Evolutionary conservation across 2,113 vertebrate species (phyloP), one percentile per base, ranked within the genome.

Genomic region (Mormyrus iriodes): DNA sequence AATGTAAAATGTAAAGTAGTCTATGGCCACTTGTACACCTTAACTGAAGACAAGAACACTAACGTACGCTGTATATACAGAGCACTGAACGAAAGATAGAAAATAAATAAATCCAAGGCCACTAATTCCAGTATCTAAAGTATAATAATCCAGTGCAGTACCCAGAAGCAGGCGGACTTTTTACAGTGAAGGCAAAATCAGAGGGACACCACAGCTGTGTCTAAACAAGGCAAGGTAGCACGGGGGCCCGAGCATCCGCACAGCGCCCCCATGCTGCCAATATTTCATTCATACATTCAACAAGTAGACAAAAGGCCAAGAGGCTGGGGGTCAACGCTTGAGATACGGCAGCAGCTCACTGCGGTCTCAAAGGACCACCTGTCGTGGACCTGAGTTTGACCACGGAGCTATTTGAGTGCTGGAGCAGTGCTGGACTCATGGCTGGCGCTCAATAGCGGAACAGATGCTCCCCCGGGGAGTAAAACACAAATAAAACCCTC

Each of bases 231-330:
- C 27, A 87, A 58, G 69, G 85, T 48, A 79, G 69, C 48, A 83
- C 8, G 24, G n/a, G 76, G 42, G 6, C 49, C 79, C 84, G 3
- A 27, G 8, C 86, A 83, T 76, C 91, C 69, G 87, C 85, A 69
- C n/a, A 88, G 90, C 91, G 90, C 5, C 46, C 51, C 39, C 90
- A 27, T 61, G 90, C 91, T 91, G 88, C 84, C 91, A 91, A 90
- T 90, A 92, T 92, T 92, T 94, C 90, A 92, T 90, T 91, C 90
- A 89, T 95, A 95, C 95, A 96, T 95, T 96, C 95, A 95, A 90
- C 69, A 91, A 91, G 39, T 35, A 89, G 31, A 92, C 86, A 53
- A 53, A 93, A 94, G 94, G 93, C 31, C 27, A 76, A 39, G 69
- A 76, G 69, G 69, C 12, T 35, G 69, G 12, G 31, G 69, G 12